Evolutionary conservation across 2,888 invertebrate genomes (phyloP).

Genomic region (Linhomoeus sp.): DNA sequence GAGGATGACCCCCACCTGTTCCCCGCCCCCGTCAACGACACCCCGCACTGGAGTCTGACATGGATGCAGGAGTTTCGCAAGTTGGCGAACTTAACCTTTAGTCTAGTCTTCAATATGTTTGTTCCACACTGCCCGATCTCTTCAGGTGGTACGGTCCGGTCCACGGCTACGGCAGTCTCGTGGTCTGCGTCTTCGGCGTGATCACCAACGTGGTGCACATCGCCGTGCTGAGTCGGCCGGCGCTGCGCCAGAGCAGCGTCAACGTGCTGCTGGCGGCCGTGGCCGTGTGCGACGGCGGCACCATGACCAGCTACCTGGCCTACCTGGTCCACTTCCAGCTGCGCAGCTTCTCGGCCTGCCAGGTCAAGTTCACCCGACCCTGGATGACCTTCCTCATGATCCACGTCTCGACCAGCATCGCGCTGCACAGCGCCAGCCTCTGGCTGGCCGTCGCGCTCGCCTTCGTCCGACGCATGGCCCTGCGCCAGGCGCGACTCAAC

Average conservation of each 20-base stretch:
- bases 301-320: slow-evolving; percentile 19
- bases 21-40: too few relatives aligned
- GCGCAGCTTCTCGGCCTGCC: background rate
- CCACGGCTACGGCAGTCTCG: slow-evolving; percentile 19
- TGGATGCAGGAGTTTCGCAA: too few relatives aligned
- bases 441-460: slow-evolving; percentile 24
- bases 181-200: slow-evolving; percentile 21
- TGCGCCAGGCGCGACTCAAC: slow-evolving; percentile 15
- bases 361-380: background rate
- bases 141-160: slow-evolving; percentile 18
- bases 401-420: slow-evolving; percentile 19
- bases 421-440: slow-evolving; percentile 20
- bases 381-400: slow-evolving; percentile 20
- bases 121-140: too few relatives aligned
- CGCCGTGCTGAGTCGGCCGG: slow-evolving; percentile 16
- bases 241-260: slow-evolving; percentile 8
- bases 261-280: background rate
- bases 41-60: too few relatives aligned
- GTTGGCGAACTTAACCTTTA: too few relatives aligned
- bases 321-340: slow-evolving; percentile 21
- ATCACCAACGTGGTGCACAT: slow-evolving; percentile 21
- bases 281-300: slow-evolving; percentile 7
- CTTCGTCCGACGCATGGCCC: slow-evolving; percentile 21
- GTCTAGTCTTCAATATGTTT: too few relatives aligned
- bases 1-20: too few relatives aligned